Percentiles rank a stretch among this genome's conserved stretches.
phyloP scores from a whole-genome alignment of 2,888 invertebrate species.

The Doris montereyensis region DNA sequence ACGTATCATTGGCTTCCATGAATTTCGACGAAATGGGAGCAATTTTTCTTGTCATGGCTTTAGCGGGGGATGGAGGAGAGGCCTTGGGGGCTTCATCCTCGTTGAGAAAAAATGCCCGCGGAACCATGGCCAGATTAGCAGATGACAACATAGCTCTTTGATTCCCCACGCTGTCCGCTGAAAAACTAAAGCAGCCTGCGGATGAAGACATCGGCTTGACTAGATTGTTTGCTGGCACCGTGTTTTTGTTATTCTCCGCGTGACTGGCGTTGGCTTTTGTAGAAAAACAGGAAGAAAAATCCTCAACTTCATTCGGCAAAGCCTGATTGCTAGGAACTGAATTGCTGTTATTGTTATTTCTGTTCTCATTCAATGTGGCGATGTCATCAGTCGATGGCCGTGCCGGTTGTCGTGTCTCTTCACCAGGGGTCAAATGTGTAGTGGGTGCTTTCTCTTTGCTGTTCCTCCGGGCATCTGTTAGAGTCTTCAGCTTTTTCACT shows the following conservation, averaged over 20 bases:
- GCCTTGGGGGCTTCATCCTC: too few relatives aligned
- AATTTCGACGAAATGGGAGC: conserved; percentile 41
- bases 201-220: too few relatives aligned
- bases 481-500: conserved; percentile 37
- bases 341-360: conserved; percentile 17
- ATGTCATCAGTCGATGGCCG: background rate
- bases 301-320: too few relatives aligned
- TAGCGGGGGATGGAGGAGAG: too few relatives aligned
- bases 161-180: background rate
- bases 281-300: too few relatives aligned
- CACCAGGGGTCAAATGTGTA: too few relatives aligned
- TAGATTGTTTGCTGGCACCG: too few relatives aligned
- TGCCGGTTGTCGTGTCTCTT: background rate
- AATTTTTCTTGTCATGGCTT: conserved; percentile 46
- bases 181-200: background rate
- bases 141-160: background rate
- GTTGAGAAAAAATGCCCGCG: too few relatives aligned
- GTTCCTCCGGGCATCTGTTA: conserved; percentile 39
- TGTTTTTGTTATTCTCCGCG: background rate
- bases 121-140: background rate
- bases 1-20: conserved; percentile 42
- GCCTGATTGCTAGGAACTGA: background rate
- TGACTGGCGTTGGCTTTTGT: background rate
- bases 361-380: background rate
- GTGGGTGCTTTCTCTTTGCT: background rate